Percentiles rank a stretch among this genome's conserved stretches.
Conservation (phyloP, 2,113 vertebrate genomes). For the Cichladusa arquata region DNA sequence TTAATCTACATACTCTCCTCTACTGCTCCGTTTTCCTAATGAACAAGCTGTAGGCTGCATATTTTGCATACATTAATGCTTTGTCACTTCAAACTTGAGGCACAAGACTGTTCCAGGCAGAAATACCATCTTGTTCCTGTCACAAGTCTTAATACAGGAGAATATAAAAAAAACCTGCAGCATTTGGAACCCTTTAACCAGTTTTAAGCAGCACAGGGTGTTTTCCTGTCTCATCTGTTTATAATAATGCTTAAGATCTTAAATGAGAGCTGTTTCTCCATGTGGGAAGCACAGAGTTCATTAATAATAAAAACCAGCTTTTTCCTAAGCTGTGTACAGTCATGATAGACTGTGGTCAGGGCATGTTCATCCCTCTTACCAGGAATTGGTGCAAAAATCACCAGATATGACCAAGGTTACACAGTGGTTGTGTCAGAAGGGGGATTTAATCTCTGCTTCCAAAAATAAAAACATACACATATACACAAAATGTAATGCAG, state of each 20-base stretch:
- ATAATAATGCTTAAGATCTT: background rate
- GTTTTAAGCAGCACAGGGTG: background rate
- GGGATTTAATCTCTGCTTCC: background rate
- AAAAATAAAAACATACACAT: background rate
- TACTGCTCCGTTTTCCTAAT: background rate
- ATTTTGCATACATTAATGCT: constrained; percentile 35
- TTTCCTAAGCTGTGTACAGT: background rate
- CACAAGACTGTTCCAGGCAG: background rate
- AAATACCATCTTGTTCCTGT: constrained; percentile 22
- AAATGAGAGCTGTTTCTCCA: background rate
- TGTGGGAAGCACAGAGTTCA: background rate
- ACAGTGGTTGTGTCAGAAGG: background rate
- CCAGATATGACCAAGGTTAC: background rate
- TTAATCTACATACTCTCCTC: constrained; percentile 3
- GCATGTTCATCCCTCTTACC: background rate
- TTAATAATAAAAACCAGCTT: background rate
- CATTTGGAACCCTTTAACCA: background rate
- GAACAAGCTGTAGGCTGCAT: constrained; percentile 31
- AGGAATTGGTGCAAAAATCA: background rate
- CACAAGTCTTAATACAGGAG: background rate
- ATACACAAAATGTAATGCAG: background rate
- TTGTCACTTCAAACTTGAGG: background rate
- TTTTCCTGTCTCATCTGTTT: background rate
- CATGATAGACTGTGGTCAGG: background rate
- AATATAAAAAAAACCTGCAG: background rate